Evolutionary conservation across 2,797 vertebrate genomes (phyloP).

Genomic region (Mareca penelope): DNA sequence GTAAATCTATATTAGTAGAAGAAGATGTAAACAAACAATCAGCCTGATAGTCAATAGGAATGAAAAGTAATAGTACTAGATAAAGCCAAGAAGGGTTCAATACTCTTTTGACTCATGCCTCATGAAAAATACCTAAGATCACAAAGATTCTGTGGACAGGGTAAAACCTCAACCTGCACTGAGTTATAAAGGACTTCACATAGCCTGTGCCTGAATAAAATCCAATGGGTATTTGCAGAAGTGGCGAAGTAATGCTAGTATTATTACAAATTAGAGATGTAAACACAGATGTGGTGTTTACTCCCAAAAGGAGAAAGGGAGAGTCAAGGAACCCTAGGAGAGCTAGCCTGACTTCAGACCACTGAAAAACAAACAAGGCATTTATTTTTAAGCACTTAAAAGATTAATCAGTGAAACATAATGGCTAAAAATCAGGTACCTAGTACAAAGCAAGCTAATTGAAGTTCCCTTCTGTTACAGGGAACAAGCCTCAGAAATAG

Average conservation of each 20-base stretch:
- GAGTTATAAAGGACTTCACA: not conserved
- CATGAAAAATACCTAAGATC: not conserved
- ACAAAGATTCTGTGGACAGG: not conserved
- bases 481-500: not conserved
- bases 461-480: not conserved
- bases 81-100: not conserved
- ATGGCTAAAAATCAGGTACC: not conserved
- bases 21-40: not conserved
- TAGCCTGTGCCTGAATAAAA: not conserved
- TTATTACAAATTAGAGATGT: not conserved
- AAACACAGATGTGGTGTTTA: not conserved
- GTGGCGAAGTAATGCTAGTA: not conserved
- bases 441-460: not conserved
- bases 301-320: not conserved
- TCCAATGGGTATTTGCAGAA: not conserved
- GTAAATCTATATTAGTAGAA: not conserved
- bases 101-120: not conserved
- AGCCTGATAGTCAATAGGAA: not conserved
- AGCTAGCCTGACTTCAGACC: not conserved
- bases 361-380: not conserved
- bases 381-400: not conserved
- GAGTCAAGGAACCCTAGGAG: not conserved
- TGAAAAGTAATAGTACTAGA: not conserved
- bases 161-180: not conserved
- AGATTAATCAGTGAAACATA: not conserved